These are phyloP conservation scores for Gryon sp. DNA, from an alignment of 1,140 invertebrate species.

Conservation along the genomic window DNA sequence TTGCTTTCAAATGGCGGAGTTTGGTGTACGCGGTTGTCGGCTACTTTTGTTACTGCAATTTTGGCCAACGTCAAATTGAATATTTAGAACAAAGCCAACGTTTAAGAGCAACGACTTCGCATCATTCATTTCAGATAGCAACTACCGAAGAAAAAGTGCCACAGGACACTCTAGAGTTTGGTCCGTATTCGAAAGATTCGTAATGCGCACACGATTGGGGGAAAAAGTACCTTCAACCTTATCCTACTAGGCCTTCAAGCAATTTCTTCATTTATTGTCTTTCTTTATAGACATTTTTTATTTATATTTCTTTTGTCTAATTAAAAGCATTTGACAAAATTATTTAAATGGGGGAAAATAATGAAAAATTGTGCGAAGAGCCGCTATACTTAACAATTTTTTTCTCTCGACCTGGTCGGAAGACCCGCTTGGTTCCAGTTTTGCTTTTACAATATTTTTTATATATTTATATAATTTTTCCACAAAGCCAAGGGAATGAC, in stretches of 20 bases:
- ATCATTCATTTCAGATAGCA: conserved; percentile 71
- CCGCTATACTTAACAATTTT: background rate
- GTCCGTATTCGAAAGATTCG: conserved; percentile 77
- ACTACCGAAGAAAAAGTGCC: conserved; percentile 52
- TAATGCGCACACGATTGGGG: conserved; percentile 65
- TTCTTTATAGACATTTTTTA: no score
- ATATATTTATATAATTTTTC: no score
- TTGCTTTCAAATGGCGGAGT: conserved; percentile 75
- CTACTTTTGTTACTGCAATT: conserved; percentile 70
- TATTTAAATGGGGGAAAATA: no score
- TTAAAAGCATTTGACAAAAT: no score
- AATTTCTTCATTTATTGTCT: conserved; percentile 4
- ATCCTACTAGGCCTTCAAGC: conserved; percentile 12
- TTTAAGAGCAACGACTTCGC: conserved; percentile 43
- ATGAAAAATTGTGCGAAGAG: conserved; percentile 14
- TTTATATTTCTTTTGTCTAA: no score
- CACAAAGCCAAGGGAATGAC: conserved; percentile 62
- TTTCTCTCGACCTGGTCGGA: conserved; percentile 19
- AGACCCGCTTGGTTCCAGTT: conserved; percentile 34
- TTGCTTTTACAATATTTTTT: conserved; percentile 55
- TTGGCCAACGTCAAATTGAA: conserved; percentile 11
- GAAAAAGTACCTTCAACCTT: conserved; percentile 11
- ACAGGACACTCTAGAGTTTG: conserved; percentile 46
- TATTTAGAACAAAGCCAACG: conserved; percentile 24
- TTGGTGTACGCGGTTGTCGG: conserved; percentile 80